Conservation (phyloP, 1,140 invertebrate species). For the Sarcophaga peregrina region DNA sequence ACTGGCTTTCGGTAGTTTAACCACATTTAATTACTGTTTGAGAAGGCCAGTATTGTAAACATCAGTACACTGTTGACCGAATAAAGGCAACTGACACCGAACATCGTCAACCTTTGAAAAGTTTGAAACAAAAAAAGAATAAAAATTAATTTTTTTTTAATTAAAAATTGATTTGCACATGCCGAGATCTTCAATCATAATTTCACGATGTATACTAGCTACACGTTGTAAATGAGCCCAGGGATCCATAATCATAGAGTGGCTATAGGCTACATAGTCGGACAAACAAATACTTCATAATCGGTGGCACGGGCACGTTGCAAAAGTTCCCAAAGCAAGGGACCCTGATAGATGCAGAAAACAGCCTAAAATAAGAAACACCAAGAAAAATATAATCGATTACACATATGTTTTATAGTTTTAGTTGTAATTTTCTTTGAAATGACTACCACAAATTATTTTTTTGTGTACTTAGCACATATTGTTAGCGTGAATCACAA, state of each 20-base stretch:
- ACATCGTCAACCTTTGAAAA: conserved; percentile 78
- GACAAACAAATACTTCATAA: conserved; percentile 84
- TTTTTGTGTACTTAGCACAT: too few relatives aligned
- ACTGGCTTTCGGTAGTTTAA: neutral
- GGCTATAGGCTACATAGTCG: conserved; percentile 89
- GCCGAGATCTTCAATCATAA: conserved; percentile 80
- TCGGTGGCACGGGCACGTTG: conserved; percentile 84
- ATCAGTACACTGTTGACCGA: conserved; percentile 80
- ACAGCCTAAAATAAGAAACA: conserved; percentile 72
- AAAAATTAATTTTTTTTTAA: too few relatives aligned
- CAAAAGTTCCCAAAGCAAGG: conserved; percentile 90
- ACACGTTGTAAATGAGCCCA: conserved; percentile 85
- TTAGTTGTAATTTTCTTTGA: too few relatives aligned
- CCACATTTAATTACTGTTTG: conserved; percentile 25
- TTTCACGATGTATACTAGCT: conserved; percentile 77
- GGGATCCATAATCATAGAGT: conserved; percentile 86
- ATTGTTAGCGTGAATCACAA: too few relatives aligned
- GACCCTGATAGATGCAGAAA: conserved; percentile 95
- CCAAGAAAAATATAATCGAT: neutral
- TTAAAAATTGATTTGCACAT: conserved; percentile 44
- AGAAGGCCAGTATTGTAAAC: conserved; percentile 73
- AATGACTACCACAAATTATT: too few relatives aligned
- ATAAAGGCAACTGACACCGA: conserved; percentile 83
- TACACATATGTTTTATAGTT: too few relatives aligned
- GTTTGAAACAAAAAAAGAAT: conserved; percentile 70